Evolutionary conservation across 2,888 invertebrate genomes (phyloP), one percentile per base, ranked within the genome.

Genomic region (Microctonus brassicae): DNA sequence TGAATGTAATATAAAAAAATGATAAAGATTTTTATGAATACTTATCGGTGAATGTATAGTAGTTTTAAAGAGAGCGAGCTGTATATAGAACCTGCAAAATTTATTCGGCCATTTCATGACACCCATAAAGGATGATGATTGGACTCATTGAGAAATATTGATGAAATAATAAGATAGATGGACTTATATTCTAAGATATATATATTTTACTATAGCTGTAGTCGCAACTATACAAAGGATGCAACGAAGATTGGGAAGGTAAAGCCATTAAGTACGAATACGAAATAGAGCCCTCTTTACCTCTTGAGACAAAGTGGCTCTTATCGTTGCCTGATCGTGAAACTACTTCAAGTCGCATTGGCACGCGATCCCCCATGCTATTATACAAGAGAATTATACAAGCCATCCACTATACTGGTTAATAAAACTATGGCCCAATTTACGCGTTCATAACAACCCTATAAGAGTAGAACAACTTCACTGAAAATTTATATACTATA

Each of bases 301-400:
- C 68, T 74, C 72, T 68, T 74, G 72, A 72, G 68, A 69, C 72
- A 69, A 68, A 73, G 63, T 71, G 73, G 69, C 69, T 61, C 66
- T 74, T 72, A 74, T 69, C 66, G 53, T 65, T 36, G 63, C 9
- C 29, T 39, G 39, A 66, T 57, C 57, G 36, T 39, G 36, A 58
- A 57, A 57, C 24, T 36, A 66, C 42, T 47, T 29, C 42, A 33
- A 60, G 61, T 61, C 34, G n/a, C 6, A 20, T 34, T 5, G 55
- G 65, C 65, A 65, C 65, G 65, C 65, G 53, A 65, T 65, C 7
- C 53, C 65, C 20, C 22, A 42, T 26, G 9, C 36, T 17, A 7
- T 36, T 60, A 11, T 36, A 29, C 47, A 64, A 47, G 7, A 26
- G 13, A 17, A 33, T 29, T 52, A 10, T 64, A 1, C 7, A 29